Evolutionary conservation across 2,888 invertebrate species (phyloP).

Genomic region (Heliconius hortense): DNA sequence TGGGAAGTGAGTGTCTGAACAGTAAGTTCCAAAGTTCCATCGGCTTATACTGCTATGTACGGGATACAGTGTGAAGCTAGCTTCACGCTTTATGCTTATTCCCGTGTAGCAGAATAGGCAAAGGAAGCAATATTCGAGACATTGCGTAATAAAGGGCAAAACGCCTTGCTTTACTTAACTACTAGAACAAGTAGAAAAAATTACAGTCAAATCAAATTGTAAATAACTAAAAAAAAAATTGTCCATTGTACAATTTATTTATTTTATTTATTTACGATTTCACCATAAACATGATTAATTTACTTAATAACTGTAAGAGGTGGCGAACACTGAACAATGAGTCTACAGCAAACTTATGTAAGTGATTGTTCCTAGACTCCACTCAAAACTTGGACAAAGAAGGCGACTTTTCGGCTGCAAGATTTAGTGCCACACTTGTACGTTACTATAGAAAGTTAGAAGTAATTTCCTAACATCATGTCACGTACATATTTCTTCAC

Average conservation of each 20-base stretch:
- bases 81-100: too few species aligned
- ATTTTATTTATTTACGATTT: background rate
- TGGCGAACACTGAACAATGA: conserved; percentile 8
- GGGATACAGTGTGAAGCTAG: too few species aligned
- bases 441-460: conserved; percentile 34
- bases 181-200: too few species aligned
- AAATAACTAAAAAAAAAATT: too few species aligned
- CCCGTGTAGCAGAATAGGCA: too few species aligned
- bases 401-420: conserved; percentile 36
- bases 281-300: background rate
- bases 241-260: background rate
- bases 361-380: conserved; percentile 35
- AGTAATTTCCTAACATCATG: conserved; percentile 37
- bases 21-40: too few species aligned
- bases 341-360: conserved; percentile 27
- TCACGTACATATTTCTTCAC: conserved; percentile 35
- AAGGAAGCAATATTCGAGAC: too few species aligned
- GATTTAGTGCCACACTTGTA: conserved; percentile 39
- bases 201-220: too few species aligned
- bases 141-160: too few species aligned
- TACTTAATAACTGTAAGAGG: conserved; percentile 2
- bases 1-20: too few species aligned
- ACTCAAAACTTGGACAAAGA: conserved; percentile 36
- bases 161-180: too few species aligned
- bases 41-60: too few species aligned